Evolutionary conservation across 1,140 invertebrate genomes (phyloP).

Genomic region (Aporrectodea caliginosa): DNA sequence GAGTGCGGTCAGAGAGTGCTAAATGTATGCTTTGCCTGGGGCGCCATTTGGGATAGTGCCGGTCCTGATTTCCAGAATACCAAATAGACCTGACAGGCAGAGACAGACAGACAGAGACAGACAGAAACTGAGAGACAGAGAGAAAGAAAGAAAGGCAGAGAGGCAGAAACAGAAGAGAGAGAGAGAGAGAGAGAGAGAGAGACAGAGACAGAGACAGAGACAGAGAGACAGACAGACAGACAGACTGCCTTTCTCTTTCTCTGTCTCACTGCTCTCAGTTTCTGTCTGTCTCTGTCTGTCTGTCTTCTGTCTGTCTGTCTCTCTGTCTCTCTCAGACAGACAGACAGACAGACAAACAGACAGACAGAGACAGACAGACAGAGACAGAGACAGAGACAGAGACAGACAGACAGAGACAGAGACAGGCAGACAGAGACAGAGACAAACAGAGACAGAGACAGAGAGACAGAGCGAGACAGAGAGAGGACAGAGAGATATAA

Average conservation of each 20-base stretch:
- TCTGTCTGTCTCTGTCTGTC: no score
- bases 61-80: no score
- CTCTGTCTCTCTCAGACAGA: no score
- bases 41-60: no score
- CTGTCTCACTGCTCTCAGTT: no score
- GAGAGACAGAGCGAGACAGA: slow-evolving; percentile 5
- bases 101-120: background rate
- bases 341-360: background rate
- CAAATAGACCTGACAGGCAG: no score
- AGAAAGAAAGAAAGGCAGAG: background rate
- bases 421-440: slow-evolving; percentile 6
- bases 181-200: slow-evolving; percentile 9
- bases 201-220: background rate
- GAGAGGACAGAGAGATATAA: no score
- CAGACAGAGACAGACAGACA: background rate
- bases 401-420: slow-evolving; percentile 14
- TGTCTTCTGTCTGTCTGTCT: no score
- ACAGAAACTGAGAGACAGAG: slow-evolving; percentile 1
- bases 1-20: no score
- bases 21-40: no score
- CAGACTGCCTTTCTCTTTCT: no score
- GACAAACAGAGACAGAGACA: slow-evolving; percentile 15
- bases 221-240: slow-evolving; percentile 11
- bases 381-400: background rate
- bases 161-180: background rate